Conservation (phyloP, 2,797 vertebrate genomes). For the Pipistrellus pygmaeus region DNA sequence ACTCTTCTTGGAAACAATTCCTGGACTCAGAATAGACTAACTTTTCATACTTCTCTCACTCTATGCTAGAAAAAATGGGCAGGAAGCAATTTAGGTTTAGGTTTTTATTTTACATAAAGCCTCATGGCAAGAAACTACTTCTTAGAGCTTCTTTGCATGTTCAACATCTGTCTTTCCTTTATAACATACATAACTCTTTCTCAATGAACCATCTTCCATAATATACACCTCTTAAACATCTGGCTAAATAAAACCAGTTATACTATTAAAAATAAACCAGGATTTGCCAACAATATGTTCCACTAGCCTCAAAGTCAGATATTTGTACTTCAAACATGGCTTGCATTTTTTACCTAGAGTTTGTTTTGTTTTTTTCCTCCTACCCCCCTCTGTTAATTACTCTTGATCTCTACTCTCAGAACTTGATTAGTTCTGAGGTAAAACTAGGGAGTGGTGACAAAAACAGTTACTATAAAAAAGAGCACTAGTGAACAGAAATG, state of each 20-base stretch:
- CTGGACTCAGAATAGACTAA: not conserved
- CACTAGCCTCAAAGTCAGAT: not conserved
- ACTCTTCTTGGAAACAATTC: not conserved
- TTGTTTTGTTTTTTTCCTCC: not conserved
- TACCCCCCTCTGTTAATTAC: not conserved
- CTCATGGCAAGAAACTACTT: slow-evolving; percentile 58
- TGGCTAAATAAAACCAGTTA: slow-evolving; percentile 72
- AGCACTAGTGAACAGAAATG: not conserved
- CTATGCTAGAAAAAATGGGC: not conserved
- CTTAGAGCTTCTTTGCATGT: slow-evolving; percentile 17
- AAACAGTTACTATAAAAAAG: not conserved
- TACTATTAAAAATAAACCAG: slow-evolving; percentile 54
- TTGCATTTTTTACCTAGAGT: slow-evolving; percentile 5
- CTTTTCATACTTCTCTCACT: not conserved
- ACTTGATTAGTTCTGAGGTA: not conserved
- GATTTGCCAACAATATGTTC: slow-evolving; percentile 10
- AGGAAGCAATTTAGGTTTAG: slow-evolving; percentile 24
- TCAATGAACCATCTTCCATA: slow-evolving; percentile 62
- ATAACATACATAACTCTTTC: slow-evolving; percentile 70
- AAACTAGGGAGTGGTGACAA: not conserved
- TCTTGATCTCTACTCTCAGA: not conserved
- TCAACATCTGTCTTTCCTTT: slow-evolving; percentile 73
- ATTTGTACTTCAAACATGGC: not conserved
- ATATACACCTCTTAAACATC: slow-evolving; percentile 66
- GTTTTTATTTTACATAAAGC: slow-evolving; percentile 55